Evolutionary conservation across 2,113 vertebrate species (phyloP).

Genomic region (Podilymbus podiceps): DNA sequence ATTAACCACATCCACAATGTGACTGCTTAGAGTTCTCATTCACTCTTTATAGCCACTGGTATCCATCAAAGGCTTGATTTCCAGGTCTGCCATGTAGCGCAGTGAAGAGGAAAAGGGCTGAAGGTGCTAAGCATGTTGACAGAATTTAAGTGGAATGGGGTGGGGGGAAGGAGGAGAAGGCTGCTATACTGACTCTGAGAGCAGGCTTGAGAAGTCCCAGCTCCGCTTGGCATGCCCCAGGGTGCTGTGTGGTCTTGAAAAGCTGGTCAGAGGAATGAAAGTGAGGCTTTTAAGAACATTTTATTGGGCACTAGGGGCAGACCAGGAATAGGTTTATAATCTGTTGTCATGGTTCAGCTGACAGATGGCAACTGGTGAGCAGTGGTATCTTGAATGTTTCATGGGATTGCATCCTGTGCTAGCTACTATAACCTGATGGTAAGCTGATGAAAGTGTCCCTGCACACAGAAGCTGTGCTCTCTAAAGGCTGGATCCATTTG

Average conservation of each 20-base stretch:
- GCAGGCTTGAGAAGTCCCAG: not conserved
- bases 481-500: not conserved
- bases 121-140: not conserved
- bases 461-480: not conserved
- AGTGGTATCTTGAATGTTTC: not conserved
- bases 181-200: not conserved
- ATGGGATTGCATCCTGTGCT: not conserved
- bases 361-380: slow-evolving; percentile 9
- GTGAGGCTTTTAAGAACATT: not conserved
- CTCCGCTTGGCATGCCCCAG: not conserved
- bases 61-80: slow-evolving; percentile 57
- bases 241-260: not conserved
- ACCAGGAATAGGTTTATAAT: not conserved
- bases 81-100: not conserved
- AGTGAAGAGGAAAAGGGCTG: slow-evolving; percentile 18
- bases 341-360: slow-evolving; percentile 13
- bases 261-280: not conserved
- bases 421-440: not conserved
- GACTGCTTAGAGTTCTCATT: slow-evolving; percentile 67
- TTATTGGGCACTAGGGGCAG: slow-evolving; percentile 10
- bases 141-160: not conserved
- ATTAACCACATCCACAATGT: slow-evolving; percentile 59
- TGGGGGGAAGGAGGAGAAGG: too few species aligned
- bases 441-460: not conserved
- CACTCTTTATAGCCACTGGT: slow-evolving; percentile 56